phyloP scores from a whole-genome alignment of 2,113 vertebrate genomes.

The Oncorhynchus kisutch region DNA sequence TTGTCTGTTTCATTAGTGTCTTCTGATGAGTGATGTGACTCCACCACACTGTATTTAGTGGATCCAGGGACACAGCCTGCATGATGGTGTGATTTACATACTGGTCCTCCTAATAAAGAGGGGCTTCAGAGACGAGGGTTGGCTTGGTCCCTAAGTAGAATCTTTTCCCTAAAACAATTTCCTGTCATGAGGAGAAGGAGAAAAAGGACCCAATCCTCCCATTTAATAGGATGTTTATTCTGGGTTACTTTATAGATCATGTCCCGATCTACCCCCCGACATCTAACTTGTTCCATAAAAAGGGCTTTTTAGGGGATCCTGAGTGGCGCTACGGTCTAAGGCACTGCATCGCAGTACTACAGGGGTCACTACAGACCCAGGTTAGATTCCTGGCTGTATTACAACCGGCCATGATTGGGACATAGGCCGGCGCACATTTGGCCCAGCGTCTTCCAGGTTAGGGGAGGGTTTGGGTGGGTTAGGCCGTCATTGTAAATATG shows the following conservation, averaged over 20 bases:
- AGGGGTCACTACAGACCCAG: too few relatives aligned
- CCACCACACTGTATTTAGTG: not conserved
- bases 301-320: slow-evolving; percentile 13
- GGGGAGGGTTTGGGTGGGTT: too few relatives aligned
- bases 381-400: too few relatives aligned
- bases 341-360: too few relatives aligned
- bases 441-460: too few relatives aligned
- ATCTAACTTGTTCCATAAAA: not conserved
- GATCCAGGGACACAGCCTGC: not conserved
- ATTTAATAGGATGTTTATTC: slow-evolving; percentile 23
- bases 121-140: slow-evolving; percentile 3
- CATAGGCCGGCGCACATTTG: too few relatives aligned
- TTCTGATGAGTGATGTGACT: not conserved
- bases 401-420: too few relatives aligned
- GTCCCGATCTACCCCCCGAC: slow-evolving; percentile 19
- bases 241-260: slow-evolving; percentile 41
- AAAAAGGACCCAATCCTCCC: slow-evolving; percentile 29
- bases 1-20: not conserved
- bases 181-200: slow-evolving; percentile 31
- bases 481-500: too few relatives aligned
- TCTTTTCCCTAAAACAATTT: slow-evolving; percentile 32
- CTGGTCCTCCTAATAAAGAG: slow-evolving; percentile 11
- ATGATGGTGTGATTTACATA: slow-evolving; percentile 22
- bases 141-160: not conserved
- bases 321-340: too few relatives aligned